Conservation (phyloP, 2,888 invertebrate species). For the Agrotis exclamationis region DNA sequence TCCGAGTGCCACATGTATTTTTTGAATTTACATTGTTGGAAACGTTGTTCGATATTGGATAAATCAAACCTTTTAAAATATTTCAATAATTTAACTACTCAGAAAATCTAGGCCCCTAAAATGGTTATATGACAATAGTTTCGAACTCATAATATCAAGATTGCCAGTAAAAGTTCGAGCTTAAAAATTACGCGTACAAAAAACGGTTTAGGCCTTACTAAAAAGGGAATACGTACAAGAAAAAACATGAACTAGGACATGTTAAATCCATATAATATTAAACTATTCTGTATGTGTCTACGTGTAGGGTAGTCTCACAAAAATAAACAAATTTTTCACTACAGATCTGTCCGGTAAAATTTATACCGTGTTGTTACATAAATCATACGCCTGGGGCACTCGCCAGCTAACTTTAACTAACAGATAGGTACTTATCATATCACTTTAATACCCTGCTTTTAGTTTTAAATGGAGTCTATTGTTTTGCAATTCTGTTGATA, state of each 20-base stretch:
- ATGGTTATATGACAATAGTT: not conserved
- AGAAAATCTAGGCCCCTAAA: not conserved
- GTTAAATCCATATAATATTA: conserved; percentile 34
- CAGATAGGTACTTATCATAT: conserved; percentile 37
- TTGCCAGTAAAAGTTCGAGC: conserved; percentile 2
- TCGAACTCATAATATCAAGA: not conserved
- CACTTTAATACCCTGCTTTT: conserved; percentile 36
- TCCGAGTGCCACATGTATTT: no score
- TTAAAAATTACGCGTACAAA: conserved; percentile 15
- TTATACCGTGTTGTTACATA: conserved; percentile 55
- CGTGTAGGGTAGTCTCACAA: conserved; percentile 28
- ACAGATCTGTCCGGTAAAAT: conserved; percentile 56
- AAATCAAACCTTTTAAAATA: no score
- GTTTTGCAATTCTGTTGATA: no score
- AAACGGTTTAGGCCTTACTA: not conserved
- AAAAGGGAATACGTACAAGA: not conserved
- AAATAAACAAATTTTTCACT: conserved; percentile 62
- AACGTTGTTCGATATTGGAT: not conserved
- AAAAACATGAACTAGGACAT: not conserved
- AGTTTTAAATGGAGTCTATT: conserved; percentile 2
- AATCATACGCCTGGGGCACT: conserved; percentile 52
- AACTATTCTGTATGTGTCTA: conserved; percentile 47
- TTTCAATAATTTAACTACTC: not conserved
- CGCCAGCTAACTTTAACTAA: conserved; percentile 51
- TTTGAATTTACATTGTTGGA: no score